Evolutionary conservation across 2,797 vertebrate species (phyloP).

Genomic region (Brotula barbata): DNA sequence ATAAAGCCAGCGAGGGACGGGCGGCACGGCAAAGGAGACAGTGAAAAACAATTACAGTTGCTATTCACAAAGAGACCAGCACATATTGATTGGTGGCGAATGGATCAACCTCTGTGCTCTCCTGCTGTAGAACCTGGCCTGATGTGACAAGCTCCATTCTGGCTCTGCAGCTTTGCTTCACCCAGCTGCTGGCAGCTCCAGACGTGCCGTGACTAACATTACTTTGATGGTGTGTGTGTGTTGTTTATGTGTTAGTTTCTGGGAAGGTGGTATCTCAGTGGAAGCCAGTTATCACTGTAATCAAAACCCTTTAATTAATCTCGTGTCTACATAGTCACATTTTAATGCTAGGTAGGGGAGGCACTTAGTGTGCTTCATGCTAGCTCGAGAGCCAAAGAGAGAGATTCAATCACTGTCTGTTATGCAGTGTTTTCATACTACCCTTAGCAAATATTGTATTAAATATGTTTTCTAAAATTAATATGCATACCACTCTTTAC

Average conservation of each 20-base stretch:
- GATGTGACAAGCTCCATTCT: conserved; percentile 49
- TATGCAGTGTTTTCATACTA: conserved; percentile 11
- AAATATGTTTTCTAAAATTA: too few relatives aligned
- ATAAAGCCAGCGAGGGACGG: conserved; percentile 17
- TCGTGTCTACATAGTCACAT: conserved; percentile 67
- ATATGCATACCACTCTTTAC: too few relatives aligned
- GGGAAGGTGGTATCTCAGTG: conserved; percentile 51
- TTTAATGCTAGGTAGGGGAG: conserved; percentile 57
- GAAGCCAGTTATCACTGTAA: conserved; percentile 69
- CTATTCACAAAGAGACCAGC: conserved; percentile 46
- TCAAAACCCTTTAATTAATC: conserved; percentile 79
- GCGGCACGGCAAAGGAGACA: conserved; percentile 19
- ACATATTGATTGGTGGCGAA: conserved; percentile 53
- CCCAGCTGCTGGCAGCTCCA: conserved; percentile 35
- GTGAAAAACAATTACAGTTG: conserved; percentile 45
- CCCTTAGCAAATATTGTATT: too few relatives aligned
- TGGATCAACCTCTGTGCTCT: conserved; percentile 42
- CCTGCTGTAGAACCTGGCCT: conserved; percentile 36
- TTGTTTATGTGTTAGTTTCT: conserved; percentile 27
- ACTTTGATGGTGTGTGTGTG: conserved; percentile 17
- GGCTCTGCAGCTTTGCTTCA: conserved; percentile 35
- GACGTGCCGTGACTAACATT: conserved; percentile 42
- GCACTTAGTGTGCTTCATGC: conserved; percentile 48
- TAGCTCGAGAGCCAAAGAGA: conserved; percentile 39
- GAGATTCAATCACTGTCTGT: conserved; percentile 38